Conservation (phyloP, 1,140 invertebrate species). For the Pseudomyrmex concolor region DNA sequence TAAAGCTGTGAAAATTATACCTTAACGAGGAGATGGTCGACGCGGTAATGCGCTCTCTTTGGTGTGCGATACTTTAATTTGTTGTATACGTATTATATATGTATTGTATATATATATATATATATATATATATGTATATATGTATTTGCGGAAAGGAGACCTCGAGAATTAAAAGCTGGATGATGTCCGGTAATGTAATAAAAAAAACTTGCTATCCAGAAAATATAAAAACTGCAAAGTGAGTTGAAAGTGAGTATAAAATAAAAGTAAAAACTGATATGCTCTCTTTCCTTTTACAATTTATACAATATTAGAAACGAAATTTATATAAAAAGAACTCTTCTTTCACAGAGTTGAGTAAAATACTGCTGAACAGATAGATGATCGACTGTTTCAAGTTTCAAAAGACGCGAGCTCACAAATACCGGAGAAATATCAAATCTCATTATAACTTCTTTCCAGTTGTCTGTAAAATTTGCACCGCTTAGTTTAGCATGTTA, state of each 20-base stretch:
- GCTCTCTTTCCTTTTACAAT: too few species aligned
- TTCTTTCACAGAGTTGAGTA: too few species aligned
- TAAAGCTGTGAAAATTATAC: conserved; percentile 41
- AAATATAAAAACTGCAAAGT: too few species aligned
- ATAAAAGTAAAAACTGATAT: too few species aligned
- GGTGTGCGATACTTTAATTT: conserved; percentile 23
- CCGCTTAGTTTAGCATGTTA: conserved; percentile 31
- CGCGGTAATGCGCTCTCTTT: background rate
- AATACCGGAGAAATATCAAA: conserved; percentile 27
- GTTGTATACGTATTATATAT: background rate
- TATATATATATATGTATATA: background rate
- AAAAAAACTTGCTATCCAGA: too few species aligned
- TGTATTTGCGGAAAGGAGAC: background rate
- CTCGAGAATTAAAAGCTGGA: background rate
- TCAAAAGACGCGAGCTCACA: background rate
- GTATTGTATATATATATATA: background rate
- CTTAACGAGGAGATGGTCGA: conserved; percentile 25
- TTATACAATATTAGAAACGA: too few species aligned
- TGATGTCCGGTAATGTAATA: too few species aligned
- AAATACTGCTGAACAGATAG: background rate
- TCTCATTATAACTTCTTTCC: conserved; percentile 22
- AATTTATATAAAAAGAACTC: too few species aligned
- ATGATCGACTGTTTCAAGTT: background rate
- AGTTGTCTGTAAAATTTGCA: conserved; percentile 24
- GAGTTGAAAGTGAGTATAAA: too few species aligned